These are phyloP conservation scores for Myotis planiceps DNA, from an alignment of 2,797 vertebrate species.

Conservation along the genomic window DNA sequence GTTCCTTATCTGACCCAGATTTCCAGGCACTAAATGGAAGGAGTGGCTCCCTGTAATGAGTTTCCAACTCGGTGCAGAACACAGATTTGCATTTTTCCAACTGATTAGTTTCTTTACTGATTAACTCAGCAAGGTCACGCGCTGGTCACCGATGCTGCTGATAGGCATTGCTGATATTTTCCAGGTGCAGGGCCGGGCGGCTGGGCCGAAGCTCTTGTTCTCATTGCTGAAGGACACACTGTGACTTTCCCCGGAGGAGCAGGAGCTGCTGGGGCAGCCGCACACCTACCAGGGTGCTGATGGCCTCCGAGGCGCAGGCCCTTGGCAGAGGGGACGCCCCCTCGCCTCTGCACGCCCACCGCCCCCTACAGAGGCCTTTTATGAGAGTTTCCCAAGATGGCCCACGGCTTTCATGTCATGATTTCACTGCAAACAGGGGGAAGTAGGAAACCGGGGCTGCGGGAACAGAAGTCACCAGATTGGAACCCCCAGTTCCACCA, in stretches of 20 bases:
- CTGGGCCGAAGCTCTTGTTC: neutral
- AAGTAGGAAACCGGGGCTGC: neutral
- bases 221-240: neutral
- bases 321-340: neutral
- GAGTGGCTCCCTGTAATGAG: conserved; percentile 72
- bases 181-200: conserved; percentile 7
- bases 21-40: conserved; percentile 65
- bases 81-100: conserved; percentile 81
- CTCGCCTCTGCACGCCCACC: neutral
- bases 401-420: neutral
- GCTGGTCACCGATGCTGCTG: conserved; percentile 67
- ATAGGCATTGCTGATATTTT: conserved; percentile 47
- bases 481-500: neutral
- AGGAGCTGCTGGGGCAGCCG: neutral
- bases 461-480: neutral
- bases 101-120: conserved; percentile 78
- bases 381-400: neutral
- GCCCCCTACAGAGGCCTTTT: neutral
- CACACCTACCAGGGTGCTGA: neutral
- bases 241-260: neutral
- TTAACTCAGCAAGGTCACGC: conserved; percentile 78
- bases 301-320: neutral
- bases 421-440: neutral
- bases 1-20: conserved; percentile 73
- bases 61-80: conserved; percentile 74